These are phyloP conservation scores for Nannoperca australis DNA, from an alignment of 2,797 vertebrate species.

Conservation along the genomic window DNA sequence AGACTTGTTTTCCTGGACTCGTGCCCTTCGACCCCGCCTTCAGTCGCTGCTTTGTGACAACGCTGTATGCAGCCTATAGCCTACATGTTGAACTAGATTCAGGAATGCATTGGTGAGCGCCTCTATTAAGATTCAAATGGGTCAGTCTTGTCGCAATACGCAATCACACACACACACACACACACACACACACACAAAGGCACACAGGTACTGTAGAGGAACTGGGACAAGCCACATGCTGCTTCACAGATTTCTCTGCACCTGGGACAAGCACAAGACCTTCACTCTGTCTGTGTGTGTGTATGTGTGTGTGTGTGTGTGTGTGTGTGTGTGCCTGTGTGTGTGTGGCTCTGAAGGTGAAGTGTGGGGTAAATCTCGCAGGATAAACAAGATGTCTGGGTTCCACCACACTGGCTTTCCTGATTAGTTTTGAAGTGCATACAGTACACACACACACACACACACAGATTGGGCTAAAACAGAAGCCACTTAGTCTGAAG, in stretches of 20 bases:
- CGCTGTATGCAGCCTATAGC: slow-evolving; percentile 28
- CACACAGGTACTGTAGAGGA: slow-evolving; percentile 82
- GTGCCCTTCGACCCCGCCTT: slow-evolving; percentile 46
- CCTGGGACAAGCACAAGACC: slow-evolving; percentile 80
- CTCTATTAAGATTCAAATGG: slow-evolving; percentile 81
- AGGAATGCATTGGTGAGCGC: slow-evolving; percentile 59
- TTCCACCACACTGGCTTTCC: slow-evolving; percentile 70
- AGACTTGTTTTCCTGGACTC: not conserved
- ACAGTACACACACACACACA: slow-evolving; percentile 27
- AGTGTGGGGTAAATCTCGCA: slow-evolving; percentile 62
- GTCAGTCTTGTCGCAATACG: slow-evolving; percentile 86
- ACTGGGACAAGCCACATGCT: slow-evolving; percentile 87
- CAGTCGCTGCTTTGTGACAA: slow-evolving; percentile 5
- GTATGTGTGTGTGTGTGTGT: slow-evolving; percentile 46
- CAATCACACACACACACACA: slow-evolving; percentile 62
- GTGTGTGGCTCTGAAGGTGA: slow-evolving; percentile 69
- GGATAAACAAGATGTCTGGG: slow-evolving; percentile 72
- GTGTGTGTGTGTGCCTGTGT: slow-evolving; percentile 27
- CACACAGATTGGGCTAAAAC: slow-evolving; percentile 27
- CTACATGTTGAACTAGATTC: slow-evolving; percentile 74
- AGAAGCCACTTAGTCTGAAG: slow-evolving; percentile 41
- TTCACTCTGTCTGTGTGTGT: slow-evolving; percentile 59
- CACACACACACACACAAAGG: slow-evolving; percentile 47
- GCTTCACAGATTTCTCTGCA: slow-evolving; percentile 85
- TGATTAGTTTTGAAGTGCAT: slow-evolving; percentile 71